Evolutionary conservation across 2,797 vertebrate genomes (phyloP), one percentile per base, ranked within the genome.

Genomic region (Apogon hyalosoma): DNA sequence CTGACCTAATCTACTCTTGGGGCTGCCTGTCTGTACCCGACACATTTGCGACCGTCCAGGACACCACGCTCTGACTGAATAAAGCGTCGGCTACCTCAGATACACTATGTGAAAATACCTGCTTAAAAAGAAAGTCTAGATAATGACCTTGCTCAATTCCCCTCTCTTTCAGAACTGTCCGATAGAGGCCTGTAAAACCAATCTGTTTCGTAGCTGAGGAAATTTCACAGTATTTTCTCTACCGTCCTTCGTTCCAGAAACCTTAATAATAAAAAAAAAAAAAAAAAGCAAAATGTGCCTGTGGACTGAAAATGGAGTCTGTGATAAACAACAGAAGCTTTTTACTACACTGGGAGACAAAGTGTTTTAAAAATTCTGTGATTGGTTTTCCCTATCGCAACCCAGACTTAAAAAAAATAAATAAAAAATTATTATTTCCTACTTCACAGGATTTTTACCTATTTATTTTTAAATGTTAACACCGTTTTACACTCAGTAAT

Each of bases 71-170:
- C 15, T 39, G 21, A 18, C 43, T 36, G 31, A 58, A 46, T 16
- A 24, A 19, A 10, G n/a, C 24, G 11, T 24, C 5, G n/a, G 19
- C 15, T 42, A 18, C 48, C 54, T n/a, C 31, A 8, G 31, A 33
- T 33, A 15, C 48, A 48, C 21, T 4, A 11, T 33, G 48, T 48
- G 41, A 40, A 36, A 52, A 21, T n/a, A 31, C 13, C 41, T 46
- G 11, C 53, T 60, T 38, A 41, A 16, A 53, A 18, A 60, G 24
- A 39, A 8, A 39, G 39, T 39, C 45, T 48, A 6, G 11, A 49
- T 53, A 40, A 62, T 18, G 56, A 61, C 56, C 56, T 61, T 52
- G 45, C 8, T 56, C 24, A 5, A 10, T 60, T 13, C 21, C 4
- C 16, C 14, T 55, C 21, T 38, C 11, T n/a, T 3, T 41, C 14